Conservation (phyloP, 1,140 invertebrate species). For the Pseudomyrmex pallidus region DNA sequence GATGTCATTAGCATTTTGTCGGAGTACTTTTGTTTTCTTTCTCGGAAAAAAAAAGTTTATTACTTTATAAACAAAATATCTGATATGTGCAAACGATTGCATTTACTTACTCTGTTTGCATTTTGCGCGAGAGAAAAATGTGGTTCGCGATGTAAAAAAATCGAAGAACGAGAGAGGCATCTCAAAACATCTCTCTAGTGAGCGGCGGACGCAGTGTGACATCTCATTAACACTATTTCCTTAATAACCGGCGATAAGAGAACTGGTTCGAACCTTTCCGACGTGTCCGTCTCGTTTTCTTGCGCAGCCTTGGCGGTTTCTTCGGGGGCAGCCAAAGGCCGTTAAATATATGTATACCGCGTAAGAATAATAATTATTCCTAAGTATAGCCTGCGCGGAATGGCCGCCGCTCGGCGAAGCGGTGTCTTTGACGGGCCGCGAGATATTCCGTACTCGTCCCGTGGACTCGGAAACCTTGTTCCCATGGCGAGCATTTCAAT, state of each 20-base stretch:
- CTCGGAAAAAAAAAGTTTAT: slow-evolving; percentile 64
- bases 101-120: no score
- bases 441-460: slow-evolving; percentile 45
- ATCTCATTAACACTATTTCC: slow-evolving; percentile 76
- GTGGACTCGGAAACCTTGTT: slow-evolving; percentile 27
- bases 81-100: no score
- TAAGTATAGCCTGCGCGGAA: slow-evolving; percentile 70
- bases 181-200: slow-evolving; percentile 18
- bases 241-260: slow-evolving; percentile 74
- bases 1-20: slow-evolving; percentile 76
- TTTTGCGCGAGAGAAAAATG: no score
- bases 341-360: slow-evolving; percentile 71
- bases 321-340: slow-evolving; percentile 28
- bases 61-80: slow-evolving; percentile 50
- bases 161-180: not conserved
- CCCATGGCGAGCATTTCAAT: slow-evolving; percentile 71
- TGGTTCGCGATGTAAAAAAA: no score
- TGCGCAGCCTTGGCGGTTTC: slow-evolving; percentile 28
- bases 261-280: slow-evolving; percentile 66
- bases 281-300: slow-evolving; percentile 49
- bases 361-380: slow-evolving; percentile 79
- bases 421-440: slow-evolving; percentile 73
- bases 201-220: slow-evolving; percentile 55
- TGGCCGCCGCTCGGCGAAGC: slow-evolving; percentile 47
- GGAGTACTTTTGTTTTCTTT: slow-evolving; percentile 50